Percentiles rank a stretch among this genome's conserved stretches.
These are phyloP conservation scores for Triops longicaudatus DNA, from an alignment of 1,140 invertebrate species.

Conservation along the genomic window DNA sequence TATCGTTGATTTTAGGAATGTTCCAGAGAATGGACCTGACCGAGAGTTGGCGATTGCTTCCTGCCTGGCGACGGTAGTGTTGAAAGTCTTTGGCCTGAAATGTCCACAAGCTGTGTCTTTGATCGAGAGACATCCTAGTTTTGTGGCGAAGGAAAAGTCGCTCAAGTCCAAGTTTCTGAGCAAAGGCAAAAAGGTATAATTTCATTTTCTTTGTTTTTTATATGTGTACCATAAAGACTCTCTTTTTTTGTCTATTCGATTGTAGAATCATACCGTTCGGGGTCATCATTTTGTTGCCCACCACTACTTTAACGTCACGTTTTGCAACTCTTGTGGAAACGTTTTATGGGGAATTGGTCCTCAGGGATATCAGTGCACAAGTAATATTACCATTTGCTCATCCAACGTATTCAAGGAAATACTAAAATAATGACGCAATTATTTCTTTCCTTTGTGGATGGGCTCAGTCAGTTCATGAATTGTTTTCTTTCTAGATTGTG, in stretches of 20 bases:
- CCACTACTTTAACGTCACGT: constrained; percentile 78
- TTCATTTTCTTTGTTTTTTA: constrained; percentile 13
- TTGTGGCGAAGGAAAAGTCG: constrained; percentile 76
- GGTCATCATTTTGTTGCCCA: constrained; percentile 84
- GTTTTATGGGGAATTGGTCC: constrained; percentile 89
- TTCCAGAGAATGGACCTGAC: constrained; percentile 57
- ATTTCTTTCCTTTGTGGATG: not conserved
- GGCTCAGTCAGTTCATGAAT: constrained; percentile 19
- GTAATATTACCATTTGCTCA: constrained; percentile 51
- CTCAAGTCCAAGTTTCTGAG: constrained; percentile 58
- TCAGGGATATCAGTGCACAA: constrained; percentile 83
- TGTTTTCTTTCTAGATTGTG: constrained; percentile 58
- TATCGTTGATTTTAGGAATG: constrained; percentile 45
- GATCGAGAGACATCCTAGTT: constrained; percentile 61
- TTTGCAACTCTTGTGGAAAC: constrained; percentile 85
- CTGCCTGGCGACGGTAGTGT: constrained; percentile 67
- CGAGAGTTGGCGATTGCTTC: constrained; percentile 61
- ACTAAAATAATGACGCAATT: too few relatives aligned
- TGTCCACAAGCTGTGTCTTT: constrained; percentile 43
- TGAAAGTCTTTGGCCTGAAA: constrained; percentile 58
- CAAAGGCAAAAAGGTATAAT: constrained; percentile 56
- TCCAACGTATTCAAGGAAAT: too few relatives aligned
- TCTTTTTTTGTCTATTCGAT: constrained; percentile 29
- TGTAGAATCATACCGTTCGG: constrained; percentile 53
- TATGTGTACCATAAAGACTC: constrained; percentile 18